Percentiles rank a stretch among this genome's conserved stretches.
Evolutionary conservation across 2,113 vertebrate genomes (phyloP).

Genomic region (Sapayoa aenigma): DNA sequence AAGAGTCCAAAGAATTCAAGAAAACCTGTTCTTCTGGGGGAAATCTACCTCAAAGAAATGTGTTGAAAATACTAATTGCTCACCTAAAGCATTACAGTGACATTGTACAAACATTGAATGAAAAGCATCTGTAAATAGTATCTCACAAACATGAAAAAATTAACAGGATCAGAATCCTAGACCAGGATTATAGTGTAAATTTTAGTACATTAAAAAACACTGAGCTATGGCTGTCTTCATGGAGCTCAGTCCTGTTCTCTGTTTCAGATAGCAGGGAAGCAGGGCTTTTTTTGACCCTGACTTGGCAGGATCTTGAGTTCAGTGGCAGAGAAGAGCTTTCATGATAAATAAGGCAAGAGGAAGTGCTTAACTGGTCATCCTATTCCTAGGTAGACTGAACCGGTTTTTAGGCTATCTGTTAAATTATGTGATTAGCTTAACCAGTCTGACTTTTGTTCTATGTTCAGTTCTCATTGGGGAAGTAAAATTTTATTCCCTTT

Average conservation of each 20-base stretch:
- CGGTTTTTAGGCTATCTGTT: not conserved
- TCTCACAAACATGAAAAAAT: not conserved
- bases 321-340: not conserved
- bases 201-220: not conserved
- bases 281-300: not conserved
- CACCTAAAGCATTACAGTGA: not conserved
- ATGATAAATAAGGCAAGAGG: not conserved
- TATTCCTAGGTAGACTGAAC: not conserved
- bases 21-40: fast-evolving
- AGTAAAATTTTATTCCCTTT: not conserved
- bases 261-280: not conserved
- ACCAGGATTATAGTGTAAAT: not conserved
- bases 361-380: not conserved
- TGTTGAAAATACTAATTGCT: not conserved
- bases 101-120: not conserved
- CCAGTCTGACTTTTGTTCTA: not conserved
- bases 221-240: fast-evolving
- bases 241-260: not conserved
- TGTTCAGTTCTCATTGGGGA: not conserved
- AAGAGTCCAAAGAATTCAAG: not conserved
- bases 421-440: not conserved
- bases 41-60: not conserved
- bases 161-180: not conserved
- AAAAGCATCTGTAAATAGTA: not conserved
- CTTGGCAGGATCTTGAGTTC: not conserved